Evolutionary conservation across 1,140 invertebrate genomes (phyloP).

Genomic region (Trinorchestia longiramus): DNA sequence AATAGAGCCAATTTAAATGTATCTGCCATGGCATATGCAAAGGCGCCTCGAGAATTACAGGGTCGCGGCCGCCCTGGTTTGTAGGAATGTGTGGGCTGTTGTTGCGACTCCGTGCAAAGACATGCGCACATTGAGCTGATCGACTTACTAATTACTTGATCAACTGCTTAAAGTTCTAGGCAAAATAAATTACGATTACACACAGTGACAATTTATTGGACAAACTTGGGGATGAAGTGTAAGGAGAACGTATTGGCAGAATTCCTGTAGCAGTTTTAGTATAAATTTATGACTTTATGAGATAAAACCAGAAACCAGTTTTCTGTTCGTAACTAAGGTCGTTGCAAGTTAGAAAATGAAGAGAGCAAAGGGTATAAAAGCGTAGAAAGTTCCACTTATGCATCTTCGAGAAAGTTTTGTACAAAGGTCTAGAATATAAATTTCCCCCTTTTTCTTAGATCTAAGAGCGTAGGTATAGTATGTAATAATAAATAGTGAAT

Average conservation of each 20-base stretch:
- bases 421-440: no score
- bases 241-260: neutral
- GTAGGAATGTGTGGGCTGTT: neutral
- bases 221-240: neutral
- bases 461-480: neutral
- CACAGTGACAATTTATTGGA: neutral
- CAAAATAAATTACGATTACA: neutral
- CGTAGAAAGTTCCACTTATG: no score
- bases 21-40: slow-evolving; percentile 39
- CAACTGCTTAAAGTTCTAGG: neutral
- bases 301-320: neutral
- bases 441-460: no score
- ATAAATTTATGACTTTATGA: no score
- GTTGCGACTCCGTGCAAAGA: neutral
- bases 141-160: neutral
- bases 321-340: neutral
- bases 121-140: neutral
- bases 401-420: no score
- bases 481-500: neutral
- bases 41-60: neutral
- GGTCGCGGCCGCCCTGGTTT: neutral
- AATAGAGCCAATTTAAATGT: slow-evolving; percentile 47
- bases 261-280: no score
- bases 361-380: no score
- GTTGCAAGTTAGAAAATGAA: neutral